These are phyloP conservation scores for Hephaestus fuliginosus DNA, from an alignment of 2,797 vertebrate species.

Conservation along the genomic window DNA sequence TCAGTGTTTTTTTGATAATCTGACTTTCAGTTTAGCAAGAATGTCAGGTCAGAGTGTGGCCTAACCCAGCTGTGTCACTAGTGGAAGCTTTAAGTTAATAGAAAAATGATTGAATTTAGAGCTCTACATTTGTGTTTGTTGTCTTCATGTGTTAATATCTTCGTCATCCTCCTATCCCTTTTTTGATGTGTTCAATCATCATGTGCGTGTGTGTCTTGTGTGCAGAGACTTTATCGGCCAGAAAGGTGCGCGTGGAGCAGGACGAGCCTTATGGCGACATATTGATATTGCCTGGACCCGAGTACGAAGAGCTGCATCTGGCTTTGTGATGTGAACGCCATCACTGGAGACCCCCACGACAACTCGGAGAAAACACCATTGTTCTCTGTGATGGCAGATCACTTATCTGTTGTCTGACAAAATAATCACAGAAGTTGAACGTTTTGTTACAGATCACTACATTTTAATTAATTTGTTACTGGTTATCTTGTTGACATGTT, in stretches of 20 bases:
- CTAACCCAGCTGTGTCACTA: background rate
- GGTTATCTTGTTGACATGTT: background rate
- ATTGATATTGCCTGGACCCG: conserved; percentile 43
- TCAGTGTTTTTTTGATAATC: background rate
- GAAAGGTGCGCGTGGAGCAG: conserved; percentile 66
- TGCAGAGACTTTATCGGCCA: conserved; percentile 55
- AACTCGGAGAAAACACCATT: background rate
- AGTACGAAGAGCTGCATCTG: background rate
- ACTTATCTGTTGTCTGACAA: conserved; percentile 4
- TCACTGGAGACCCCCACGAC: background rate
- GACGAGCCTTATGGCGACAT: conserved; percentile 70
- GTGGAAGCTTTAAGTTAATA: background rate
- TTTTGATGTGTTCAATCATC: background rate
- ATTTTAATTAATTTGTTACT: background rate
- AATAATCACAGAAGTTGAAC: background rate
- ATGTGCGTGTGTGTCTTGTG: conserved; percentile 44
- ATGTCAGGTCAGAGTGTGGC: no score
- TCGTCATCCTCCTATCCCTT: no score
- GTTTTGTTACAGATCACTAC: conserved; percentile 11
- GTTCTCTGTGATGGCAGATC: background rate
- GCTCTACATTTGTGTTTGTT: background rate
- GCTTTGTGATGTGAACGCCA: background rate
- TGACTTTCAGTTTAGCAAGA: background rate
- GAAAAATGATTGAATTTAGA: background rate
- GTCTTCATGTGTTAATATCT: no score